Evolutionary conservation across 2,888 invertebrate genomes (phyloP).

Genomic region (Noctua pronuba): DNA sequence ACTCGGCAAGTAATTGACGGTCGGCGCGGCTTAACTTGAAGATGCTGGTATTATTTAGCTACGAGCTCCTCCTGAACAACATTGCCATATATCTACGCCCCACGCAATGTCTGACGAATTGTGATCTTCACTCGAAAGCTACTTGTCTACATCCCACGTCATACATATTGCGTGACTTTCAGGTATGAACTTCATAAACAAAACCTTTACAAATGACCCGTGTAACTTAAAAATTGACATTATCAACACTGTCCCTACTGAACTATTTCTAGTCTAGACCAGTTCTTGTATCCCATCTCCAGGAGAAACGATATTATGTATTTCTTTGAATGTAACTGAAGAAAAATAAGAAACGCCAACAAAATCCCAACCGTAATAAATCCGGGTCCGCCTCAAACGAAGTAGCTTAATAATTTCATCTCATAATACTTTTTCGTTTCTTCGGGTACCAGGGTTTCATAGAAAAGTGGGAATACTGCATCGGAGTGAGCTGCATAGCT

Average conservation of each 20-base stretch:
- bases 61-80: not conserved
- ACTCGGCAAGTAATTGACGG: too few relatives aligned
- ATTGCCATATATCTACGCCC: too few relatives aligned
- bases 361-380: constrained; percentile 56
- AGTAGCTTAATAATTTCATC: constrained; percentile 68
- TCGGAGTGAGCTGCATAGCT: constrained; percentile 69
- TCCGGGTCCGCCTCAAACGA: constrained; percentile 62
- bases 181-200: not conserved
- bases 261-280: not conserved
- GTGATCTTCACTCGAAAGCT: not conserved
- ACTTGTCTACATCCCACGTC: not conserved
- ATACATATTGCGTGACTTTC: not conserved
- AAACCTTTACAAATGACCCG: not conserved
- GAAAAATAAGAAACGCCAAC: constrained; percentile 42
- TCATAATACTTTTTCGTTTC: constrained; percentile 69
- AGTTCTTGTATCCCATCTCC: not conserved
- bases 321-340: constrained; percentile 40
- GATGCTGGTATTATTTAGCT: too few relatives aligned
- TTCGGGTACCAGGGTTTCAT: constrained; percentile 50
- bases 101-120: not conserved
- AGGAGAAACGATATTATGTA: constrained; percentile 23
- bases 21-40: too few relatives aligned
- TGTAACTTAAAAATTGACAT: not conserved
- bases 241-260: not conserved
- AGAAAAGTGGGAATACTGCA: constrained; percentile 57